These are phyloP conservation scores for Cheilosia variabilis DNA, from an alignment of 2,888 invertebrate genomes.

Conservation along the genomic window DNA sequence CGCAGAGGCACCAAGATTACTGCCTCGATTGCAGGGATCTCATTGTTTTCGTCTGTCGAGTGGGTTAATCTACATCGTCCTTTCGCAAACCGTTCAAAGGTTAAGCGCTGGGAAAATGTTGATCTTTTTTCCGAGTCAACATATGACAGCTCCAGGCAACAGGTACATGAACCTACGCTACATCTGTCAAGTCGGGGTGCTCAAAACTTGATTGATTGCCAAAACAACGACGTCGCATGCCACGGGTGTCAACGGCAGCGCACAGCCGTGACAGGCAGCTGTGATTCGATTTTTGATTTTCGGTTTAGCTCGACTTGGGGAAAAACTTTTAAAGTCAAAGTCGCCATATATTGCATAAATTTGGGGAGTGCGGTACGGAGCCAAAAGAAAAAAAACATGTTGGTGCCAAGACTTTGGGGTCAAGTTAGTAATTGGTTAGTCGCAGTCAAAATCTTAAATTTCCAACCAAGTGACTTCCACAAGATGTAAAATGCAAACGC, in stretches of 20 bases:
- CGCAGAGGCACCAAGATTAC: conserved; percentile 46
- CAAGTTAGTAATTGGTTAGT: conserved; percentile 65
- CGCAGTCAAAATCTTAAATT: conserved; percentile 29
- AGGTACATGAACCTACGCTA: conserved; percentile 67
- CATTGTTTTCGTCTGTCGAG: conserved; percentile 54
- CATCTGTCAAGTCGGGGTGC: conserved; percentile 15
- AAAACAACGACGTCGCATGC: conserved; percentile 44
- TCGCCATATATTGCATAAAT: conserved; percentile 10
- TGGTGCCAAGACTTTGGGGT: conserved; percentile 52
- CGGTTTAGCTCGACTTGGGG: conserved; percentile 41
- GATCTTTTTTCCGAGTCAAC: conserved; percentile 22
- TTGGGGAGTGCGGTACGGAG: conserved; percentile 5
- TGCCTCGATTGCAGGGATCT: conserved; percentile 60
- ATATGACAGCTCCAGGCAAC: conserved; percentile 51
- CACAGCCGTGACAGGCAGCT: conserved; percentile 46
- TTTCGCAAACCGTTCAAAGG: conserved; percentile 61
- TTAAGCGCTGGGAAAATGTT: conserved; percentile 67
- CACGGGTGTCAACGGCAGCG: conserved; percentile 56
- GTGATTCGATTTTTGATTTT: conserved; percentile 39
- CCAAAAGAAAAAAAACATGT: conserved; percentile 30
- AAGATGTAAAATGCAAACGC: conserved; percentile 43
- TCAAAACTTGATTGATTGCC: conserved; percentile 65
- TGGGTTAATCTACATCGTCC: conserved; percentile 47
- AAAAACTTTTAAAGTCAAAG: conserved; percentile 38
- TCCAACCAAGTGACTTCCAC: conserved; percentile 51